Evolutionary conservation across 2,113 vertebrate species (phyloP).

Genomic region (Fulmarus glacialis): DNA sequence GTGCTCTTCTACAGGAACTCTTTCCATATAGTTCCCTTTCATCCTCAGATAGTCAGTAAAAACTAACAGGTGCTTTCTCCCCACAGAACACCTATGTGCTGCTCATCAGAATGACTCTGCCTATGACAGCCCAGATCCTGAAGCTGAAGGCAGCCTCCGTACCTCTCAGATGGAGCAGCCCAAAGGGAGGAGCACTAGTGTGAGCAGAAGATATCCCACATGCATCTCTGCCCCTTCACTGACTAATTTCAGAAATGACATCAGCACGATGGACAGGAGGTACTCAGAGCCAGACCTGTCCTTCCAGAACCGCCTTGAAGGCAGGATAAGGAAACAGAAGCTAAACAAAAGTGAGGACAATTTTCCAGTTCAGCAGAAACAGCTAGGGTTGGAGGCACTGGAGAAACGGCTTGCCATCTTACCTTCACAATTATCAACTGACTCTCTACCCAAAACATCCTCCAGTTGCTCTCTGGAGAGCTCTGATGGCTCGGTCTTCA

Average conservation of each 20-base stretch:
- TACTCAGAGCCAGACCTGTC: constrained; percentile 87
- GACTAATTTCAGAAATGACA: constrained; percentile 46
- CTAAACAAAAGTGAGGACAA: constrained; percentile 87
- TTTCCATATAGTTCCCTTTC: background rate
- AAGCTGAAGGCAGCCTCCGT: constrained; percentile 72
- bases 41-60: background rate
- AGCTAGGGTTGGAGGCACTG: constrained; percentile 51
- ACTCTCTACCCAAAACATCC: constrained; percentile 61
- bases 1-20: background rate
- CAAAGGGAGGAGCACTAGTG: background rate
- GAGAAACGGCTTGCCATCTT: constrained; percentile 76
- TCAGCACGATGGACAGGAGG: constrained; percentile 76
- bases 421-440: constrained; percentile 50
- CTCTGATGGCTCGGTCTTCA: constrained; percentile 84
- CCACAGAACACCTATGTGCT: constrained; percentile 77
- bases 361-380: constrained; percentile 64
- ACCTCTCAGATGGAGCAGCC: background rate
- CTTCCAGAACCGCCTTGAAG: constrained; percentile 32
- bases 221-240: constrained; percentile 48
- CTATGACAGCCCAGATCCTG: constrained; percentile 91
- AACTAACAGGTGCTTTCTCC: background rate
- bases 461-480: constrained; percentile 84
- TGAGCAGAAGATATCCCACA: background rate
- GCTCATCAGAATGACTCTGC: constrained; percentile 90
- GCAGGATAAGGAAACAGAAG: constrained; percentile 48